phyloP scores from a whole-genome alignment of 2,113 vertebrate species.

The Pluvialis apricaria region DNA sequence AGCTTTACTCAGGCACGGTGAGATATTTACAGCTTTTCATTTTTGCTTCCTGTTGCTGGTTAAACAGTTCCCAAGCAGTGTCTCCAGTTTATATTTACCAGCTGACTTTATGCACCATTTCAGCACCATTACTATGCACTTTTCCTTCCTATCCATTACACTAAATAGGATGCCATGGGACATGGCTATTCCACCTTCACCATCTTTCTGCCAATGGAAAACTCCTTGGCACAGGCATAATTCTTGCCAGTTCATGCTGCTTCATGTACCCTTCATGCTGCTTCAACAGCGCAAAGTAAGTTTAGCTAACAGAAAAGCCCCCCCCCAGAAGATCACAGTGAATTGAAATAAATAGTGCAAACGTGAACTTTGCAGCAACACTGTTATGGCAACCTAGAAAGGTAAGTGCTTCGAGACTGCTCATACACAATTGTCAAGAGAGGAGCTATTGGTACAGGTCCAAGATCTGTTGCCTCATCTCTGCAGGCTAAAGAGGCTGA shows the following conservation, averaged over 20 bases:
- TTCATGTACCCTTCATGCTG: neutral
- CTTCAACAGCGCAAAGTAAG: neutral
- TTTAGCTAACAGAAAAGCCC: neutral
- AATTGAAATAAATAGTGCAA: neutral
- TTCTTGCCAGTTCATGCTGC: neutral
- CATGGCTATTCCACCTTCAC: neutral
- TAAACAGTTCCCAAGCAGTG: neutral
- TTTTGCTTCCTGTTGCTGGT: neutral
- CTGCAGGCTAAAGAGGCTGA: neutral
- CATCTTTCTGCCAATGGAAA: neutral
- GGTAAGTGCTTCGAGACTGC: neutral
- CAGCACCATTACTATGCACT: neutral
- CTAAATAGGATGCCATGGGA: neutral
- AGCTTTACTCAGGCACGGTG: neutral
- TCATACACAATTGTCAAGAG: neutral
- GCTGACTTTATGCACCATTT: neutral
- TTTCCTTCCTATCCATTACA: neutral
- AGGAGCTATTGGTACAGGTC: neutral
- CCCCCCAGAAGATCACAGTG: neutral
- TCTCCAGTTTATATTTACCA: neutral
- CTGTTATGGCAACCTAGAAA: neutral
- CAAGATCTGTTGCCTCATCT: neutral
- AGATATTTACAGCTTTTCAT: neutral
- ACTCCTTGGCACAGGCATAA: neutral
- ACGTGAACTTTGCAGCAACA: neutral